These are phyloP conservation scores for Arvicola amphibius DNA, from an alignment of 2,797 vertebrate genomes.

Conservation along the genomic window DNA sequence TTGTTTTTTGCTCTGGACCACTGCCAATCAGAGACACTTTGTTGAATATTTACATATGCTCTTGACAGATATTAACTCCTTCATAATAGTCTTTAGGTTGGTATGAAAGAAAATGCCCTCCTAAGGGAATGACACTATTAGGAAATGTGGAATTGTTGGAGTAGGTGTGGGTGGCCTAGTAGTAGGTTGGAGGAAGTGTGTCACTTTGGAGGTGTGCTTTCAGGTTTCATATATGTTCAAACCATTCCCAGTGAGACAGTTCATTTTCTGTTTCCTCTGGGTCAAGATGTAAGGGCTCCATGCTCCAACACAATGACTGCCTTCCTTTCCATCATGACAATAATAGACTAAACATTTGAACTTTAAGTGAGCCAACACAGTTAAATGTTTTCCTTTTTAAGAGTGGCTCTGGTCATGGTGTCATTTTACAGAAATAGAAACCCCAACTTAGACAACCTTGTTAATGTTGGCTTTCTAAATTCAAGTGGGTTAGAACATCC, in stretches of 20 bases:
- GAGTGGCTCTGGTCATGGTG: background rate
- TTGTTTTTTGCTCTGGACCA: background rate
- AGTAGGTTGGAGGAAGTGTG: background rate
- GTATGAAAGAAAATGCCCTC: too few relatives aligned
- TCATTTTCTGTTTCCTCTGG: background rate
- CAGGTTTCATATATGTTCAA: background rate
- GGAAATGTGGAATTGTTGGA: background rate
- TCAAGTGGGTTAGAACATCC: background rate
- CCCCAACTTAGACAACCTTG: background rate
- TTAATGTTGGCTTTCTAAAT: background rate
- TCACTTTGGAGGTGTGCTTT: background rate
- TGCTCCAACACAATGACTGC: background rate
- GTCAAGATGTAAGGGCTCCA: background rate
- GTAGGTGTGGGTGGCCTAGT: background rate
- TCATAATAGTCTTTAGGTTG: background rate
- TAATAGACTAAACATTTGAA: background rate
- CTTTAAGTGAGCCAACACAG: background rate
- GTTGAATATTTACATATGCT: background rate
- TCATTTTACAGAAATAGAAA: background rate
- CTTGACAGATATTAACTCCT: background rate
- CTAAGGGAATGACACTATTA: background rate
- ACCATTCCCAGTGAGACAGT: background rate
- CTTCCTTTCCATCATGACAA: background rate
- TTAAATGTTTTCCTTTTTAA: background rate
- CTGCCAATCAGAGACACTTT: background rate